A percentile compares a stretch with the other conserved stretches of the same genome.
phyloP scores from a whole-genome alignment of 2,113 vertebrate genomes.

The Trogon surrucura region DNA sequence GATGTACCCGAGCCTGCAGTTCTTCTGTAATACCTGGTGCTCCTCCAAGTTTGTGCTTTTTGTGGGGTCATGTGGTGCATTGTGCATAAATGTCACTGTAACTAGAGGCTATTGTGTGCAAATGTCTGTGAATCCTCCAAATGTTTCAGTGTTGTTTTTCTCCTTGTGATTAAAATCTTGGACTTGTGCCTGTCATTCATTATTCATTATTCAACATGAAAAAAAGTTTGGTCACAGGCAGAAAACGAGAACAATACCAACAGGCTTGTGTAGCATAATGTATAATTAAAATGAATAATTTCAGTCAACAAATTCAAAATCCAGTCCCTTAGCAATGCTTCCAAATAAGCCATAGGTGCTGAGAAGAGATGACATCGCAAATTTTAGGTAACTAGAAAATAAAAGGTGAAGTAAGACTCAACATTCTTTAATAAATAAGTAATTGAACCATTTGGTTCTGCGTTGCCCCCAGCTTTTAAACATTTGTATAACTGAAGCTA shows the following conservation, averaged over 20 bases:
- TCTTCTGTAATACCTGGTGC: neutral
- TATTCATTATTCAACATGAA: slow-evolving; percentile 38
- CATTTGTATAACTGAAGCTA: neutral
- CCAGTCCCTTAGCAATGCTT: neutral
- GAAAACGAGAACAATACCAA: slow-evolving; percentile 43
- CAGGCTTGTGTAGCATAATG: neutral
- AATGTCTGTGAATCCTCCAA: neutral
- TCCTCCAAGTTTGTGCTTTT: neutral
- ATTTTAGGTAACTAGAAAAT: neutral
- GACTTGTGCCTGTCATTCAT: slow-evolving; percentile 43
- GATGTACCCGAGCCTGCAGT: neutral
- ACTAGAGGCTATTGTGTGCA: neutral
- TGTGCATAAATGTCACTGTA: neutral
- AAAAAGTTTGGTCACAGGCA: slow-evolving; percentile 29
- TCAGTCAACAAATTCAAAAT: slow-evolving; percentile 19
- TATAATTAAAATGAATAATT: slow-evolving; percentile 48
- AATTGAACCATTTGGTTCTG: neutral
- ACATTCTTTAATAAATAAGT: neutral
- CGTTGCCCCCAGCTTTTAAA: neutral
- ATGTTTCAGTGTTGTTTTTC: slow-evolving; percentile 21
- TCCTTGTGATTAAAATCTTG: slow-evolving; percentile 50
- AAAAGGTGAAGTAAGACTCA: neutral
- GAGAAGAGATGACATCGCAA: neutral
- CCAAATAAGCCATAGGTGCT: neutral
- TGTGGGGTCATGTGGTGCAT: neutral